phyloP scores from a whole-genome alignment of 2,113 vertebrate genomes.

The Tylochromis polylepis region DNA sequence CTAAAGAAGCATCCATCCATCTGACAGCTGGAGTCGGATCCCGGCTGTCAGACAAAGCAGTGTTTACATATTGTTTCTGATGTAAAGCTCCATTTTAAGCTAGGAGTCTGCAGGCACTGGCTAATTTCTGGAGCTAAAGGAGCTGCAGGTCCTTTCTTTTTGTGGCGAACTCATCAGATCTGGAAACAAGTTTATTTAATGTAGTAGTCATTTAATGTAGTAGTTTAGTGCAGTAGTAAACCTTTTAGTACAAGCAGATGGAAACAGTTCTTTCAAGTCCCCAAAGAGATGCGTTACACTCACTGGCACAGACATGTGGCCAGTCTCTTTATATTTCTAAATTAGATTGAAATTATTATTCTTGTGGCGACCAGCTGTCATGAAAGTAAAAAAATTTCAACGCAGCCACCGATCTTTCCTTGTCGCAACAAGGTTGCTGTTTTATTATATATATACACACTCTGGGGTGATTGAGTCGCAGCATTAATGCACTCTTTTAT shows the following conservation, averaged over 20 bases:
- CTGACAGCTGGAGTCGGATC: rapidly evolving
- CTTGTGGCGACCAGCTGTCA: neutral
- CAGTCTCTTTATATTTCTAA: neutral
- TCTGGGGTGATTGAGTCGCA: neutral
- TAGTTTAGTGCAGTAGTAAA: too few species aligned
- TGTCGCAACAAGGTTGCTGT: neutral
- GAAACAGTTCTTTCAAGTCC: neutral
- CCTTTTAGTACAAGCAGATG: rapidly evolving
- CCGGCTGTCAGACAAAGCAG: neutral
- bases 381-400: neutral
- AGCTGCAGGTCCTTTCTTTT: neutral
- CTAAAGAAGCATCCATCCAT: neutral
- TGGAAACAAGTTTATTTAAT: neutral
- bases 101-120: rapidly evolving
- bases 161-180: neutral
- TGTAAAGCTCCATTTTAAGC: rapidly evolving
- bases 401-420: neutral
- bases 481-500: neutral
- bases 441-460: too few species aligned
- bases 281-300: neutral
- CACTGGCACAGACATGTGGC: neutral
- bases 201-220: rapidly evolving
- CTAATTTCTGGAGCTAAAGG: neutral
- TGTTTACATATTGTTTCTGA: rapidly evolving
- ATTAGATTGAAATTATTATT: neutral